Conservation (phyloP, 2,113 vertebrate species). For the Tychaedon coryphoeus region DNA sequence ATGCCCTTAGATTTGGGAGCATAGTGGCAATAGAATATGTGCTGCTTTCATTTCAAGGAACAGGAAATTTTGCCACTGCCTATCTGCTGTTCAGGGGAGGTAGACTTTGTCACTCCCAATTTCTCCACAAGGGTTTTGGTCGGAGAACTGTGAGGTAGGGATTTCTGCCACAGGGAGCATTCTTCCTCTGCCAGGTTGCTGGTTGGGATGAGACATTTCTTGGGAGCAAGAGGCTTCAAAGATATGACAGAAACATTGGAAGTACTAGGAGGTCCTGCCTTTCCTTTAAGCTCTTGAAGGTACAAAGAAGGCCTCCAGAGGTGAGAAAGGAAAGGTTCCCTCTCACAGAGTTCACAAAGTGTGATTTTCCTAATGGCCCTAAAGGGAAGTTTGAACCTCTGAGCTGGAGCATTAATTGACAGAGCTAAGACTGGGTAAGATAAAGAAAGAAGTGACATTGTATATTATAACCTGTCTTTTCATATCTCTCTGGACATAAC, state of each 20-base stretch:
- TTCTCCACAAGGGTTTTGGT: neutral
- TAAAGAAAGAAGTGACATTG: neutral
- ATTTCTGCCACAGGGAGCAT: neutral
- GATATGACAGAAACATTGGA: neutral
- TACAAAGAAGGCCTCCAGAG: neutral
- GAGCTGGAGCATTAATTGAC: neutral
- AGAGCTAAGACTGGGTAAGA: neutral
- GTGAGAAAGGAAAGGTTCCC: neutral
- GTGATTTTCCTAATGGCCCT: neutral
- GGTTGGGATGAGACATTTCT: neutral
- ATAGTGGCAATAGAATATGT: neutral
- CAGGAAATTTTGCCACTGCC: neutral
- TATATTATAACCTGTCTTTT: constrained; percentile 55
- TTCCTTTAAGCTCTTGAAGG: neutral
- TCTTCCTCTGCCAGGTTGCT: neutral
- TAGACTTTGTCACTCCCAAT: neutral
- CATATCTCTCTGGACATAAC: constrained; percentile 28
- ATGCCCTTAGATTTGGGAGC: neutral
- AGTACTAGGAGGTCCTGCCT: neutral
- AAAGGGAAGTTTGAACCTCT: neutral
- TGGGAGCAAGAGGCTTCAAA: neutral
- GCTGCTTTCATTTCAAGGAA: neutral
- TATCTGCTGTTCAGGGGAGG: neutral
- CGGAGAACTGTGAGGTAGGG: neutral
- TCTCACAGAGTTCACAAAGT: neutral